Conservation (phyloP, 2,888 invertebrate species). For the Nasonovia ribisnigri region DNA sequence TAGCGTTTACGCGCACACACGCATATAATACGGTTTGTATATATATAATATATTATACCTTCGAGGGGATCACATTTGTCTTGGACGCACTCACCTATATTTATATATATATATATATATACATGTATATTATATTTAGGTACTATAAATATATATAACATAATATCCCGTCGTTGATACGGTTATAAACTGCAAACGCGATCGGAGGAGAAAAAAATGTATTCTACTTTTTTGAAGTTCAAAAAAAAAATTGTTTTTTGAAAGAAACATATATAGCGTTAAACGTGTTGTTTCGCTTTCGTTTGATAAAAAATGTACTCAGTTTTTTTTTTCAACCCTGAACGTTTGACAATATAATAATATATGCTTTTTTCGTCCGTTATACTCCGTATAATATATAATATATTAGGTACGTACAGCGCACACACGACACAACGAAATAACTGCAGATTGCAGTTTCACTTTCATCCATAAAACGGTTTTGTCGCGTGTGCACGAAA, state of each 20-base stretch:
- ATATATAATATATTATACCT: neutral
- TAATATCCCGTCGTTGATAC: constrained; percentile 44
- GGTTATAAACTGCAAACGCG: constrained; percentile 33
- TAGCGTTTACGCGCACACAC: neutral
- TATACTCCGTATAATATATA: neutral
- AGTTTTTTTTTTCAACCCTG: neutral
- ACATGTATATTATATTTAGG: neutral
- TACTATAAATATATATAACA: neutral
- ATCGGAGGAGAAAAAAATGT: constrained; percentile 8
- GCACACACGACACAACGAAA: neutral
- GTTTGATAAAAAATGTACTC: constrained; percentile 24
- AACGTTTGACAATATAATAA: neutral
- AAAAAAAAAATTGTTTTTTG: neutral
- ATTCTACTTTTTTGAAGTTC: constrained; percentile 1
- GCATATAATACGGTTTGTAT: neutral
- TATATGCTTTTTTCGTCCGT: constrained; percentile 2
- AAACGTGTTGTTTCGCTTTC: constrained; percentile 31
- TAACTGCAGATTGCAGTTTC: constrained; percentile 44
- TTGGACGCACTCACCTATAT: neutral
- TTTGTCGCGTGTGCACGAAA: neutral
- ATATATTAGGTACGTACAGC: neutral
- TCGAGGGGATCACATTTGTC: constrained; percentile 50
- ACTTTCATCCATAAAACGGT: constrained; percentile 31
- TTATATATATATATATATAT: neutral
- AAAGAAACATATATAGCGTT: neutral